phyloP scores from a whole-genome alignment of 2,888 invertebrate genomes.

The Sarcophaga caerulescens region DNA sequence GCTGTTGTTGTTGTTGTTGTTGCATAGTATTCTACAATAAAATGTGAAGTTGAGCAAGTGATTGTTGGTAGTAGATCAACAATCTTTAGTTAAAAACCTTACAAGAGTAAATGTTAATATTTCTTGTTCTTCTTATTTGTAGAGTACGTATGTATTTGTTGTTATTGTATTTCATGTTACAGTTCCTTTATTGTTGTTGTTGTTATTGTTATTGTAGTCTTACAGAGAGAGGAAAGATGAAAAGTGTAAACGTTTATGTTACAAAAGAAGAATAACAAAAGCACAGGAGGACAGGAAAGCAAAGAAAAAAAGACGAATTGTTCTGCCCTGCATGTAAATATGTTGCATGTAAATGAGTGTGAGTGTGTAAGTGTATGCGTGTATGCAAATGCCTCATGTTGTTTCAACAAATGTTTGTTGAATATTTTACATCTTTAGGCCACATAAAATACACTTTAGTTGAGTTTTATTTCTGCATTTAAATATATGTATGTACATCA shows the following conservation, averaged over 20 bases:
- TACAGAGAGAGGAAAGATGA: constrained; percentile 39
- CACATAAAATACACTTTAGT: constrained; percentile 18
- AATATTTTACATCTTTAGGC: constrained; percentile 19
- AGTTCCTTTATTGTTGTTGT: constrained; percentile 9
- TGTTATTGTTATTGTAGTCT: constrained; percentile 2
- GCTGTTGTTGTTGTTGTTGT: constrained; percentile 42
- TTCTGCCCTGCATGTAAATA: background rate
- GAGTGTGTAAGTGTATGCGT: background rate
- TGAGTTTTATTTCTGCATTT: constrained; percentile 23
- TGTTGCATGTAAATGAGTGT: background rate
- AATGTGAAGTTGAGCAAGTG: background rate
- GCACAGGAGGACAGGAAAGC: background rate
- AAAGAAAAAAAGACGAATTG: background rate
- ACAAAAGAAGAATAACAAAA: constrained; percentile 6
- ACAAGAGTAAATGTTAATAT: constrained; percentile 54
- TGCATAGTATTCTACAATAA: background rate
- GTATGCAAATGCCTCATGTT: constrained; percentile 17
- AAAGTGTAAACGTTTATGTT: constrained; percentile 63
- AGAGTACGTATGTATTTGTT: constrained; percentile 43
- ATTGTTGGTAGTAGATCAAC: constrained; percentile 58
- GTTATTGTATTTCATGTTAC: constrained; percentile 53
- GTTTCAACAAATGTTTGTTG: constrained; percentile 21
- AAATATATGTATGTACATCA: background rate
- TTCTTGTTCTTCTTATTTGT: constrained; percentile 57
- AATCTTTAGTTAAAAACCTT: constrained; percentile 46